Evolutionary conservation across 2,888 invertebrate species (phyloP).

Genomic region (Tachina grossa): DNA sequence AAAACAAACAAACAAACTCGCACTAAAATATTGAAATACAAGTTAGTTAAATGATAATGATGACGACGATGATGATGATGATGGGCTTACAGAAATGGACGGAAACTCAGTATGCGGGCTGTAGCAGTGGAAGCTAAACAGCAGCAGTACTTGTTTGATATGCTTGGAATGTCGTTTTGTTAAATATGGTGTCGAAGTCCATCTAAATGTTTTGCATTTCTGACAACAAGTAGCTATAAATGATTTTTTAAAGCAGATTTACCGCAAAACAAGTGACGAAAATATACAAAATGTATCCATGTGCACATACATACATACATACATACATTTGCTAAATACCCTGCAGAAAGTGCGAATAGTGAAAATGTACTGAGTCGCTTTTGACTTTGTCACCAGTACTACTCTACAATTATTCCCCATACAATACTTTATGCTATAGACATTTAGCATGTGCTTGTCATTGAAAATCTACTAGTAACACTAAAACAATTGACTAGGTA

Average conservation of each 20-base stretch:
- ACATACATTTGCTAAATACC: not conserved
- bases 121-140: conserved; percentile 33
- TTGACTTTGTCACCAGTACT: too few relatives aligned
- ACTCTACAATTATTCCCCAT: too few relatives aligned
- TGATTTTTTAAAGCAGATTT: conserved; percentile 44
- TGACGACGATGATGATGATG: conserved; percentile 1
- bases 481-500: too few relatives aligned
- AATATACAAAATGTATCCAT: conserved; percentile 17
- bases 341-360: too few relatives aligned
- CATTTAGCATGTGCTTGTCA: too few relatives aligned
- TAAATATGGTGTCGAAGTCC: conserved; percentile 74
- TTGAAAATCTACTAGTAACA: too few relatives aligned
- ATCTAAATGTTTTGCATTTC: conserved; percentile 74
- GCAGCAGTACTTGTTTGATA: conserved; percentile 63
- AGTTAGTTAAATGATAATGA: conserved; percentile 2
- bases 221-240: conserved; percentile 62
- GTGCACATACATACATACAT: not conserved
- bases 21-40: conserved; percentile 2
- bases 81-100: conserved; percentile 25
- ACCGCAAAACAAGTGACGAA: conserved; percentile 37
- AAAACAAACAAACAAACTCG: not conserved
- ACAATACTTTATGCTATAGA: too few relatives aligned
- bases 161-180: conserved; percentile 70
- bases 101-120: conserved; percentile 48
- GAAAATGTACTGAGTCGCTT: too few relatives aligned